Evolutionary conservation across 1,140 invertebrate species (phyloP), one percentile per base, ranked within the genome.

Genomic region (Sycophaga agraensis): DNA sequence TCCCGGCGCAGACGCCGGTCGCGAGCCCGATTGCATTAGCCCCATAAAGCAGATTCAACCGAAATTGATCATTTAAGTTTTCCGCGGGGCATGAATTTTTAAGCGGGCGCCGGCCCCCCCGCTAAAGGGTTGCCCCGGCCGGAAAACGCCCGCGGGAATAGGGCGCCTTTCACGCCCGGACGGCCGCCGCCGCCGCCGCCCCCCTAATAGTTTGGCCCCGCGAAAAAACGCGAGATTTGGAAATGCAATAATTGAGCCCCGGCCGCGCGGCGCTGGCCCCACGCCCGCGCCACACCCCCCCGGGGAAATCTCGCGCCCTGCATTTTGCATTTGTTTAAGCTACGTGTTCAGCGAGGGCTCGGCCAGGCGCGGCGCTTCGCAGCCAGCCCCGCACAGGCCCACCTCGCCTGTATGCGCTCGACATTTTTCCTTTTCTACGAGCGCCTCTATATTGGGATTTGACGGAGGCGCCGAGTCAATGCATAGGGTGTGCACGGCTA

Each of bases 51-150:
- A 40, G 17, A 53, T 53, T 39, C 19, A 53, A 40, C 39, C 39
- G 1, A 43, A 55, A 55, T 55, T 55, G 51, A 42, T 43, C 51
- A 43, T 55, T 55, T 43, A 55, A 55, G 24, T 42, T 55, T 43
- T 55, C 51, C 31, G 39, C 14, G 4, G 43, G n/a, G 3, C 19
- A 55, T 55, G 22, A 26, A 55, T 53, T 39, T 40, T 53, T 53
- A 26, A 40, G 2, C 14, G 7, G 19, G 35, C 14, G 31, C 6
- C 28, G 12, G 1, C 2, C 17, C n/a, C 17, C 8, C 34, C 16
- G 28, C 2, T 26, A 53, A 53, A 53, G 50, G 50, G 50, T 53
- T 53, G 31, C 17, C n/a, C 14, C 35, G 7, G 37, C n/a, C n/a
- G 26, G 3, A 53, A 40, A 39, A 24, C 19, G 17, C 50, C 50